These are phyloP conservation scores for Belonocnema kinseyi DNA, from an alignment of 1,140 invertebrate genomes.

Conservation along the genomic window DNA sequence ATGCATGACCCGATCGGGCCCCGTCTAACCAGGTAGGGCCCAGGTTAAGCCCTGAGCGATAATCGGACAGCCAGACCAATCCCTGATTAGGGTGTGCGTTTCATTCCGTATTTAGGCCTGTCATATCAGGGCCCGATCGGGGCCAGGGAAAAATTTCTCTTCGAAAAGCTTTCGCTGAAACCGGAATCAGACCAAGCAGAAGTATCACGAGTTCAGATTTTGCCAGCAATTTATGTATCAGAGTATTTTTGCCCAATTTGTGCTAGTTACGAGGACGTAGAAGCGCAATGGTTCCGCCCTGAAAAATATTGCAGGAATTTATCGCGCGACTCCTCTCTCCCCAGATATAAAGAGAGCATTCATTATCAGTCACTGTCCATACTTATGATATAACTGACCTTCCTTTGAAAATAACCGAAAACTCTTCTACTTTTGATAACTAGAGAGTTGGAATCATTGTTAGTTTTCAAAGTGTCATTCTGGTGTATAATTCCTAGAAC, in stretches of 20 bases:
- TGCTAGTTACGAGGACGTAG: conserved; percentile 40
- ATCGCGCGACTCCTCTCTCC: conserved; percentile 37
- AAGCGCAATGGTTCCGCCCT: conserved; percentile 43
- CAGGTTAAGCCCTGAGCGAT: no score
- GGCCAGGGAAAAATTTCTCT: no score
- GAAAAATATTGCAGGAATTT: conserved; percentile 49
- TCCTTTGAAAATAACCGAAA: not conserved
- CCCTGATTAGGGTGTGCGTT: no score
- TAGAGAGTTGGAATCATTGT: no score
- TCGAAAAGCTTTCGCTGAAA: not conserved
- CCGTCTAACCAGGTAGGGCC: no score
- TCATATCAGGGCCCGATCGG: no score
- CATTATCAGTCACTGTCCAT: not conserved
- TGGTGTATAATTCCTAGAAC: no score
- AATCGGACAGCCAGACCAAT: no score
- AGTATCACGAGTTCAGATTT: conserved; percentile 14
- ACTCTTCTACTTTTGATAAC: no score
- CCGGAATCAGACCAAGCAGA: conserved; percentile 9
- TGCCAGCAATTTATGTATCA: conserved; percentile 21
- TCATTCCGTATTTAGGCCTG: no score
- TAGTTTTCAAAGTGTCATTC: no score
- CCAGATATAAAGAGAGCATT: conserved; percentile 4
- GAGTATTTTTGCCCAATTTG: conserved; percentile 47
- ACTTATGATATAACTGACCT: not conserved
- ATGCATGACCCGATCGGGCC: no score